Conservation (phyloP, 2,797 vertebrate genomes). For the Falco peregrinus region DNA sequence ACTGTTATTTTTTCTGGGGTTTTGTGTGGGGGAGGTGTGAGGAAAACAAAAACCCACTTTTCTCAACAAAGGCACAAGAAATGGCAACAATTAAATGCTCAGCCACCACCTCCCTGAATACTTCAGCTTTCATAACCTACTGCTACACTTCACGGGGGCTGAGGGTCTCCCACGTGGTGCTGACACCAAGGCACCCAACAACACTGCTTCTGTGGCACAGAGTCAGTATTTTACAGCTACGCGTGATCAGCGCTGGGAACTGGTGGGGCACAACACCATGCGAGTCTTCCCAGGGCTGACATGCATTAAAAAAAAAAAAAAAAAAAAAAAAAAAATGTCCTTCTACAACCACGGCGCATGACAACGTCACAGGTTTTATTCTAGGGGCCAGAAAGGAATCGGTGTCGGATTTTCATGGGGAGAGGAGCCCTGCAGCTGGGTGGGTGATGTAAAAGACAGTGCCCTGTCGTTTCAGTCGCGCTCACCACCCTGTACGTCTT, state of each 20-base stretch:
- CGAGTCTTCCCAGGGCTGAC: not conserved
- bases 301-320: not conserved
- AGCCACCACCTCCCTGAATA: not conserved
- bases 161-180: accelerated
- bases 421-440: not conserved
- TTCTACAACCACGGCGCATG: accelerated
- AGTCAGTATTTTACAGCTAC: not conserved
- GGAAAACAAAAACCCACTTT: not conserved
- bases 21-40: not conserved
- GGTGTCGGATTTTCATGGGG: not conserved
- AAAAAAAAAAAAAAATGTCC: not conserved
- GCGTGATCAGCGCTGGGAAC: accelerated
- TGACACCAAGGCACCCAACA: accelerated
- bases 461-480: accelerated
- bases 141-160: accelerated
- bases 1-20: not conserved
- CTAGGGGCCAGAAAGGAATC: not conserved
- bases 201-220: not conserved
- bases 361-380: not conserved
- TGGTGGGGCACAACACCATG: accelerated
- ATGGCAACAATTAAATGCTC: not conserved
- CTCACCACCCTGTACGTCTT: not conserved
- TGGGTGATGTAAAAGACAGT: not conserved
- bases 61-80: not conserved
- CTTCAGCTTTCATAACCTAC: not conserved